These are phyloP conservation scores for Eugnorisma glareosa DNA, from an alignment of 2,888 invertebrate species.

Conservation along the genomic window DNA sequence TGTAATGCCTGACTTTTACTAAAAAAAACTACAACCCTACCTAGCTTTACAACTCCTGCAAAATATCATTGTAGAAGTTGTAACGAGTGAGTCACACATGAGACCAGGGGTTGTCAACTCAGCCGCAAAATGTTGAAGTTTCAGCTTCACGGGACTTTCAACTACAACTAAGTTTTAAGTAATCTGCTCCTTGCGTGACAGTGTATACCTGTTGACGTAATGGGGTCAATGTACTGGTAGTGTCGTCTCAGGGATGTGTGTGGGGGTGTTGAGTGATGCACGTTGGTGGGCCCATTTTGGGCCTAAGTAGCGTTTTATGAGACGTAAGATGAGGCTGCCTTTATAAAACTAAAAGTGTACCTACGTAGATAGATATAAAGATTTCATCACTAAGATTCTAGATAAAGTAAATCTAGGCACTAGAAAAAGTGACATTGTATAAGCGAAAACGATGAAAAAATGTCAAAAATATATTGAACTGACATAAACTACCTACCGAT, in stretches of 20 bases:
- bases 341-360: conserved; percentile 15
- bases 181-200: conserved; percentile 47
- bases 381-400: background rate
- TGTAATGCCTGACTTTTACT: conserved; percentile 2
- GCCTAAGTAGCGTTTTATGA: conserved; percentile 13
- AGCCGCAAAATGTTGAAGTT: conserved; percentile 61
- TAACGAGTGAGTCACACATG: conserved; percentile 51
- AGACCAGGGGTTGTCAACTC: conserved; percentile 53
- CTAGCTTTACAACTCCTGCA: conserved; percentile 6
- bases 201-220: conserved; percentile 53
- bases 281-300: conserved; percentile 9
- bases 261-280: conserved; percentile 9
- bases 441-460: background rate
- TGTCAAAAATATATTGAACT: background rate
- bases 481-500: too few species aligned
- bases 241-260: conserved; percentile 6
- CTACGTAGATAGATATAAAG: background rate
- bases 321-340: background rate
- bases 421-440: background rate
- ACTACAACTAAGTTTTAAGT: conserved; percentile 58
- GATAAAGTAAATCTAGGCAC: background rate
- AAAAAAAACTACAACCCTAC: conserved; percentile 12
- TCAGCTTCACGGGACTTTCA: conserved; percentile 38
- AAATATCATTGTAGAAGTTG: conserved; percentile 52
- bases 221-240: conserved; percentile 36